phyloP scores from a whole-genome alignment of 2,797 vertebrate genomes.

The Semaprochilodus insignis region DNA sequence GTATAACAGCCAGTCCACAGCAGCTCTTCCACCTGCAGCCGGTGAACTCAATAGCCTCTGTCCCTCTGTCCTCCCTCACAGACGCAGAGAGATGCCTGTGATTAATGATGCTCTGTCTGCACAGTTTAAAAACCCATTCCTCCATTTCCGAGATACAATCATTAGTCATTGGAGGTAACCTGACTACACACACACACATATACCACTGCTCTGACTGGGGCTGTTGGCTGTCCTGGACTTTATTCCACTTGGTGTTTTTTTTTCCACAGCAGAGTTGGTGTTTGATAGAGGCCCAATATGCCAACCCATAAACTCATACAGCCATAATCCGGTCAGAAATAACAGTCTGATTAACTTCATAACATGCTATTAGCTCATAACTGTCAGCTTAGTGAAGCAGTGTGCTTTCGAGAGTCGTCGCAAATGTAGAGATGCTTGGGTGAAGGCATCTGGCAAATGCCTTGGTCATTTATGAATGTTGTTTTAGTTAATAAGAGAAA shows the following conservation, averaged over 20 bases:
- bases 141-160: constrained; percentile 7
- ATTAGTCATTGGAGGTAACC: constrained; percentile 28
- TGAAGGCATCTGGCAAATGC: no score
- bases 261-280: constrained; percentile 17
- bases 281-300: neutral
- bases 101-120: constrained; percentile 8
- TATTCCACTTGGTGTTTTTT: constrained; percentile 57
- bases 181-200: constrained; percentile 24
- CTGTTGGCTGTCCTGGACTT: constrained; percentile 50
- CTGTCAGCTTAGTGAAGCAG: neutral
- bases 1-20: neutral
- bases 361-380: neutral
- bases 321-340: neutral
- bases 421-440: neutral
- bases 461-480: no score
- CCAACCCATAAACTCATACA: neutral
- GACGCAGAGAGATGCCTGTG: constrained; percentile 9
- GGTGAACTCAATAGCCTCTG: neutral
- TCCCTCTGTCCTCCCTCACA: neutral
- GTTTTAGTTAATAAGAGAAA: no score
- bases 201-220: constrained; percentile 33
- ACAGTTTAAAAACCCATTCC: constrained; percentile 6
- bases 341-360: neutral
- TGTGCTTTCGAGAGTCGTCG: neutral
- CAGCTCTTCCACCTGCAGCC: neutral